Percentiles rank a stretch among this genome's conserved stretches.
Evolutionary conservation across 2,113 vertebrate species (phyloP).

Genomic region (Silurus glanis): DNA sequence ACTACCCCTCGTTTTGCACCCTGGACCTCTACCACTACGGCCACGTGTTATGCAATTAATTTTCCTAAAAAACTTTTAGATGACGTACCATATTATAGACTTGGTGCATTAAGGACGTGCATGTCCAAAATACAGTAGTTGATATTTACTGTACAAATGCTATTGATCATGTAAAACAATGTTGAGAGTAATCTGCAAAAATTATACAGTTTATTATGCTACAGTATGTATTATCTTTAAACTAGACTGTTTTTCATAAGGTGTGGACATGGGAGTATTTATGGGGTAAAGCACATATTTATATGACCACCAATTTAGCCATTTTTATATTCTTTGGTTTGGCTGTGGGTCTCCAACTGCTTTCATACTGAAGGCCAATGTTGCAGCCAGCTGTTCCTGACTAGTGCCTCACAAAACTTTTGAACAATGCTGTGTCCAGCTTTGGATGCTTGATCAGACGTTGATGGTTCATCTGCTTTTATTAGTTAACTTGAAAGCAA

Average conservation of each 20-base stretch:
- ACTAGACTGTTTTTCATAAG: slow-evolving; percentile 59
- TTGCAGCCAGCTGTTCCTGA: slow-evolving; percentile 22
- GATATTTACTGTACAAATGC: neutral
- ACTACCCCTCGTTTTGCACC: slow-evolving; percentile 10
- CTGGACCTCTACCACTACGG: slow-evolving; percentile 31
- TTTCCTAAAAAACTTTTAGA: neutral
- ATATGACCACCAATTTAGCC: slow-evolving; percentile 54
- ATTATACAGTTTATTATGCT: slow-evolving; percentile 3
- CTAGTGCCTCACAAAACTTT: neutral
- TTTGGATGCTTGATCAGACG: neutral
- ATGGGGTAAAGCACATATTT: slow-evolving; percentile 63
- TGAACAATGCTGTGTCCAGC: slow-evolving; percentile 7
- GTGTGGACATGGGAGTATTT: slow-evolving; percentile 68
- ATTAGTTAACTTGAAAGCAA: slow-evolving; percentile 17
- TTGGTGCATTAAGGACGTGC: neutral
- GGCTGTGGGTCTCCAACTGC: slow-evolving; percentile 9
- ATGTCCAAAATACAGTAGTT: neutral
- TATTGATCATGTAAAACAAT: too few relatives aligned
- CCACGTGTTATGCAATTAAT: neutral
- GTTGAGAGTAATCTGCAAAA: neutral
- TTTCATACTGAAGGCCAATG: slow-evolving; percentile 3
- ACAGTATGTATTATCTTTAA: slow-evolving; percentile 47
- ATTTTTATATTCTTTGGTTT: slow-evolving; percentile 50
- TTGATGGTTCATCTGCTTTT: slow-evolving; percentile 10
- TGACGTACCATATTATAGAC: neutral